These are phyloP conservation scores for Dipodomys ordii DNA, from an alignment of 2,113 vertebrate genomes.

Conservation along the genomic window DNA sequence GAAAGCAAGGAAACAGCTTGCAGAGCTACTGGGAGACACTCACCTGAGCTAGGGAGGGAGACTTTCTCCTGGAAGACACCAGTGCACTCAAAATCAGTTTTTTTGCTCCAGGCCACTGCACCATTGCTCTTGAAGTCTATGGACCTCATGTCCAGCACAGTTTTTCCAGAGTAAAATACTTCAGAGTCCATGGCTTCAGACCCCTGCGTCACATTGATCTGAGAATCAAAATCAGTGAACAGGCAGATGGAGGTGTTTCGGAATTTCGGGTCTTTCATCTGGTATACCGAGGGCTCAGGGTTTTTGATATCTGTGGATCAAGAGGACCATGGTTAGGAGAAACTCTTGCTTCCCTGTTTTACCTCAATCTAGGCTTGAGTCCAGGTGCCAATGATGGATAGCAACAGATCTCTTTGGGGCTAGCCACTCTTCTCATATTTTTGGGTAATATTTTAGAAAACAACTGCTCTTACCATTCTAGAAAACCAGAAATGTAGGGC, in stretches of 20 bases:
- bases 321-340: conserved; percentile 45
- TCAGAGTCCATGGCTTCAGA: fast-evolving
- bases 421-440: neutral
- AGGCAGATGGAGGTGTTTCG: conserved; percentile 52
- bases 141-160: conserved; percentile 47
- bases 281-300: conserved; percentile 59
- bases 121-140: conserved; percentile 64
- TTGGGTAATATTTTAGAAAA: conserved; percentile 29
- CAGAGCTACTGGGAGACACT: neutral
- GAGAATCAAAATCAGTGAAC: conserved; percentile 55
- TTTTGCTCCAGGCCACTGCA: conserved; percentile 21
- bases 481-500: neutral
- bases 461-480: neutral
- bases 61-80: fast-evolving
- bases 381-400: neutral
- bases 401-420: neutral
- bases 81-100: fast-evolving
- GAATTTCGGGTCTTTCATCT: conserved; percentile 25
- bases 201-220: fast-evolving
- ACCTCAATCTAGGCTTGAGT: neutral
- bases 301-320: conserved; percentile 48
- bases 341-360: neutral
- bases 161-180: fast-evolving
- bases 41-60: neutral
- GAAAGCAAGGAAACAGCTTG: neutral